Percentiles rank a stretch among this genome's conserved stretches.
These are phyloP conservation scores for Dyspetes luteomarginatus DNA, from an alignment of 2,888 invertebrate species.

Conservation along the genomic window DNA sequence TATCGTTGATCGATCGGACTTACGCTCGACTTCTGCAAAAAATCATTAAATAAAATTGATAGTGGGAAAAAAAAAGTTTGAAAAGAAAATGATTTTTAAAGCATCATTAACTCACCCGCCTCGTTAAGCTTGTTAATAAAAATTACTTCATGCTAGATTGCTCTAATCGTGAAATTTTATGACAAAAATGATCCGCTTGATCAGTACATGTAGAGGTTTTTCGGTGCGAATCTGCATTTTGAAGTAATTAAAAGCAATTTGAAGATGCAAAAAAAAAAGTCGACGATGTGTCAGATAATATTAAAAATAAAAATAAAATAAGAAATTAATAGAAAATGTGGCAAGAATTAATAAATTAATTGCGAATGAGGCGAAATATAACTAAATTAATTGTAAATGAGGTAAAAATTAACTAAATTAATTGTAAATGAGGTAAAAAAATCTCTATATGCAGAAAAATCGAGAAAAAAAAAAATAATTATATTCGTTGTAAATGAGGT, in stretches of 20 bases:
- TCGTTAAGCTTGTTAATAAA: not conserved
- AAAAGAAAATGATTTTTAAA: not conserved
- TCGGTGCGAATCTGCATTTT: slow-evolving; percentile 73
- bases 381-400: slow-evolving; percentile 12
- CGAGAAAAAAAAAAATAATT: slow-evolving; percentile 16
- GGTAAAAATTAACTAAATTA: slow-evolving; percentile 23
- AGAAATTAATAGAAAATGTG: no score
- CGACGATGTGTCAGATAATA: not conserved
- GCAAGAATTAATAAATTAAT: not conserved
- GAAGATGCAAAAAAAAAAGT: not conserved
- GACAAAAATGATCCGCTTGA: slow-evolving; percentile 7
- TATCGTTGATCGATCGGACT: slow-evolving; percentile 6
- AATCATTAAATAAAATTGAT: not conserved
- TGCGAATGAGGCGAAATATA: not conserved
- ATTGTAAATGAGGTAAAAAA: slow-evolving; percentile 21
- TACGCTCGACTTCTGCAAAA: slow-evolving; percentile 45
- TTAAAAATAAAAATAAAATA: not conserved
- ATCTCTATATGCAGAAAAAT: no score
- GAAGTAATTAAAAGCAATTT: slow-evolving; percentile 45
- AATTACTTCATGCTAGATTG: slow-evolving; percentile 4
- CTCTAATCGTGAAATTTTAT: not conserved
- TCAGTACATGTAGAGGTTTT: slow-evolving; percentile 74
- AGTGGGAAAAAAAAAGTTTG: not conserved
- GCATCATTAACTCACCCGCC: slow-evolving; percentile 34
- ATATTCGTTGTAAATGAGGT: slow-evolving; percentile 22